These are phyloP conservation scores for Sympetrum striolatum DNA, from an alignment of 2,888 invertebrate species.

Conservation along the genomic window DNA sequence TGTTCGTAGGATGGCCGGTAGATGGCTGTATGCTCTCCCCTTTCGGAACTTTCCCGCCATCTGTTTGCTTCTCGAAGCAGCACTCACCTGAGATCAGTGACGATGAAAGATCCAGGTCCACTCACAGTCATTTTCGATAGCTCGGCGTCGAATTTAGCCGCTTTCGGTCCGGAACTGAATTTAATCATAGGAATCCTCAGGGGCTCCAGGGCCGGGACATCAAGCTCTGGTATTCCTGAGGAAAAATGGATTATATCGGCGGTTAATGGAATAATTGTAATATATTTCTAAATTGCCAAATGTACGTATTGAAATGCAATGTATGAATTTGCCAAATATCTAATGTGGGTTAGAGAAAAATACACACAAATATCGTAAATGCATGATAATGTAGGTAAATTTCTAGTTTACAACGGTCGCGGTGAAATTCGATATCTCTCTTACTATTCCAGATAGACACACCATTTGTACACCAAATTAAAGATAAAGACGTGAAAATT, in stretches of 20 bases:
- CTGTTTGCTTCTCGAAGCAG: background rate
- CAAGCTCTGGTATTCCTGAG: constrained; percentile 70
- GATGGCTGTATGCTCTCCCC: background rate
- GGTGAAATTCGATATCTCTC: no score
- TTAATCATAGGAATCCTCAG: constrained; percentile 61
- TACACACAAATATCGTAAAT: no score
- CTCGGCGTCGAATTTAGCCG: constrained; percentile 65
- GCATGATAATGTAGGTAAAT: no score
- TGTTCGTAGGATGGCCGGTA: background rate
- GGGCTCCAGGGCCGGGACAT: constrained; percentile 72
- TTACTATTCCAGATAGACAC: no score
- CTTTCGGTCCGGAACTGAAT: constrained; percentile 63
- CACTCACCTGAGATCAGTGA: background rate
- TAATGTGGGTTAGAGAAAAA: no score
- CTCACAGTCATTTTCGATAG: constrained; percentile 61
- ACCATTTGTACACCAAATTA: no score
- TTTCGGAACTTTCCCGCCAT: background rate
- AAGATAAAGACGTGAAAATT: no score
- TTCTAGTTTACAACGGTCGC: no score
- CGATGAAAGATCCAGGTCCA: constrained; percentile 53
- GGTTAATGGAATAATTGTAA: background rate
- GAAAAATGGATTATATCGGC: background rate
- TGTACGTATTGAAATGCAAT: background rate
- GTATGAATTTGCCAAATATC: no score
- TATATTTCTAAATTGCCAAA: no score